phyloP scores from a whole-genome alignment of 92 coral and sea anemone species.

The Nematostella vectensis region DNA sequence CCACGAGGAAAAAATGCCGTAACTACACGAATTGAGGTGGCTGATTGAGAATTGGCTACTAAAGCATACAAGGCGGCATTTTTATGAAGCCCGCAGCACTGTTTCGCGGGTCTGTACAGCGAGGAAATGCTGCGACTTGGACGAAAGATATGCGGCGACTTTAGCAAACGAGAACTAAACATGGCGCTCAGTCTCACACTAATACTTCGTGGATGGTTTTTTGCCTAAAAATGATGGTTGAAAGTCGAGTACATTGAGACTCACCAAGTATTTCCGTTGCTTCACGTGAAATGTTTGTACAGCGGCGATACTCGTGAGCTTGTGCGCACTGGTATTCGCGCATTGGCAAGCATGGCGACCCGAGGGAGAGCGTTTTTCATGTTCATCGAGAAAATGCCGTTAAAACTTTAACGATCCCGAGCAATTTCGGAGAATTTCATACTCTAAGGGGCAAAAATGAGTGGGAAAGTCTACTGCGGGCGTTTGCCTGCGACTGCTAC shows the following conservation, averaged over 20 bases:
- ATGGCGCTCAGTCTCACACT: too few species aligned
- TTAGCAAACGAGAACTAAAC: slow-evolving; percentile 15
- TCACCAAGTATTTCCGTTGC: too few species aligned
- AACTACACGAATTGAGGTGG: background rate
- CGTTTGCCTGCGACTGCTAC: slow-evolving; percentile 77
- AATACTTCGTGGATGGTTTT: too few species aligned
- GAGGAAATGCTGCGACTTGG: slow-evolving; percentile 14
- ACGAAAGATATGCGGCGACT: background rate
- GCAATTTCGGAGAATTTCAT: background rate
- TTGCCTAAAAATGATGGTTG: too few species aligned
- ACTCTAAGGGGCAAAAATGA: slow-evolving; percentile 47
- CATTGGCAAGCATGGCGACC: slow-evolving; percentile 17
- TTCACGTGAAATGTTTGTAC: slow-evolving; percentile 12
- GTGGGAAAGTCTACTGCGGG: slow-evolving; percentile 86
- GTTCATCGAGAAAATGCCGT: background rate
- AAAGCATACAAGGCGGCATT: slow-evolving; percentile 13
- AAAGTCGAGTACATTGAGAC: too few species aligned
- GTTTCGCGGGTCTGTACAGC: slow-evolving; percentile 9
- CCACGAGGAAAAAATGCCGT: background rate
- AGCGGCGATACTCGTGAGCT: slow-evolving; percentile 13
- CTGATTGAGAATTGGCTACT: slow-evolving; percentile 4
- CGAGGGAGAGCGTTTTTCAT: background rate
- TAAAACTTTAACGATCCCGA: background rate
- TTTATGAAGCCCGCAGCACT: slow-evolving; percentile 14
- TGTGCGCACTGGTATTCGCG: slow-evolving; percentile 3